These are phyloP conservation scores for Cyclophora albipunctata DNA, from an alignment of 2,888 invertebrate species.

Conservation along the genomic window DNA sequence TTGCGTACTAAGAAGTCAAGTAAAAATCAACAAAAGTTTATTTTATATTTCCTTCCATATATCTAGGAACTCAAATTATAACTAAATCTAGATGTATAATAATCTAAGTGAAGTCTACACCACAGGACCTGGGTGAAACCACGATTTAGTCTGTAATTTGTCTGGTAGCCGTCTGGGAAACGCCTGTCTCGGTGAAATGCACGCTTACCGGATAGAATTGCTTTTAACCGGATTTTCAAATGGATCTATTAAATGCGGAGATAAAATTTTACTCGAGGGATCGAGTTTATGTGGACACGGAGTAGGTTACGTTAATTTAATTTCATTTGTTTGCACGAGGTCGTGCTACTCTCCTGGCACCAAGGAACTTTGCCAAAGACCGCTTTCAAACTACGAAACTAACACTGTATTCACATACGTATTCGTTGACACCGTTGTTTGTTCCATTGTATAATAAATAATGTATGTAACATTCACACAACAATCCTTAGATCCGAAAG, in stretches of 20 bases:
- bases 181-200: slow-evolving; percentile 15
- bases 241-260: slow-evolving; percentile 2
- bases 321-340: background rate
- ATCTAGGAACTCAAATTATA: too few relatives aligned
- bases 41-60: too few relatives aligned
- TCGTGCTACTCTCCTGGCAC: too few relatives aligned
- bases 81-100: too few relatives aligned
- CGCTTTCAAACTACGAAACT: background rate
- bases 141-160: slow-evolving; percentile 23
- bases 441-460: too few relatives aligned
- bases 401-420: slow-evolving; percentile 5
- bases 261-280: slow-evolving; percentile 1
- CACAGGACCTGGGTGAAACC: slow-evolving; percentile 1
- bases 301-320: background rate
- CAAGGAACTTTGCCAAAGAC: too few relatives aligned
- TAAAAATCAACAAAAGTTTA: too few relatives aligned
- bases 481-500: slow-evolving; percentile 1
- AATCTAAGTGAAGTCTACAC: too few relatives aligned
- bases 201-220: slow-evolving; percentile 9
- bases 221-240: slow-evolving; percentile 7
- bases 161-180: slow-evolving; percentile 15
- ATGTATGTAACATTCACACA: background rate
- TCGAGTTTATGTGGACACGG: background rate
- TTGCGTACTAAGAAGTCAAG: too few relatives aligned
- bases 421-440: slow-evolving; percentile 4